A percentile compares a stretch with the other conserved stretches of the same genome.
Conservation (phyloP, 1,140 invertebrate genomes). For the Cherax quadricarinatus region DNA sequence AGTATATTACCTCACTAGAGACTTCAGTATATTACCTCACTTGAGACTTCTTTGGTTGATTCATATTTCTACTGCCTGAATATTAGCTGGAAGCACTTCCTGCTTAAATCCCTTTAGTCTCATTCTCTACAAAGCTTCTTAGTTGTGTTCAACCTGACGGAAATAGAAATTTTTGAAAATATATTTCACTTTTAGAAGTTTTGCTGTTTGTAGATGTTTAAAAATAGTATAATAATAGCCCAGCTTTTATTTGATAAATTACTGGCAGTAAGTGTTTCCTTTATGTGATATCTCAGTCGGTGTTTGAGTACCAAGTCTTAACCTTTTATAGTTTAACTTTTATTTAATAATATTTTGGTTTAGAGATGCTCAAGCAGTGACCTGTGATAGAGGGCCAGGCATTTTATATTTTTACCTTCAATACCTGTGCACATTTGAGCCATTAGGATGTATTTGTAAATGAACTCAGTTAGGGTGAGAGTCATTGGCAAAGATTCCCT, state of each 20-base stretch:
- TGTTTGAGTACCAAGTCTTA: constrained; percentile 12
- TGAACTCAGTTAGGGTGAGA: constrained; percentile 8
- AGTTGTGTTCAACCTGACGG: neutral
- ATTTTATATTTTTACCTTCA: constrained; percentile 13
- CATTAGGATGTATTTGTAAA: constrained; percentile 6
- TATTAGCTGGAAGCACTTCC: constrained; percentile 19
- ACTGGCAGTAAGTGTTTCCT: constrained; percentile 11
- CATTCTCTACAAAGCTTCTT: neutral
- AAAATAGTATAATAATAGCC: neutral
- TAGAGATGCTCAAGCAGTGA: constrained; percentile 5
- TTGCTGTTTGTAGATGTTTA: neutral
- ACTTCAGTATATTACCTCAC: neutral
- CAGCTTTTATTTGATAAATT: neutral
- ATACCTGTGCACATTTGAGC: neutral
- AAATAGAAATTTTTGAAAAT: neutral
- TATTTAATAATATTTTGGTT: neutral
- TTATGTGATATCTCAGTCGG: constrained; percentile 7
- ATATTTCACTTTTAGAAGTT: constrained; percentile 8
- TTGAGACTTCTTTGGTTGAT: neutral
- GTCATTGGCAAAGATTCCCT: constrained; percentile 1
- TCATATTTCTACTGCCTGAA: neutral
- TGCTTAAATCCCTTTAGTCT: constrained; percentile 11
- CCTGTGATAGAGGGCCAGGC: constrained; percentile 2
- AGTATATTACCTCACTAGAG: neutral
- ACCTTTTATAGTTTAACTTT: neutral